phyloP scores from a whole-genome alignment of 2,113 vertebrate species.

The Callocephalon fimbriatum region DNA sequence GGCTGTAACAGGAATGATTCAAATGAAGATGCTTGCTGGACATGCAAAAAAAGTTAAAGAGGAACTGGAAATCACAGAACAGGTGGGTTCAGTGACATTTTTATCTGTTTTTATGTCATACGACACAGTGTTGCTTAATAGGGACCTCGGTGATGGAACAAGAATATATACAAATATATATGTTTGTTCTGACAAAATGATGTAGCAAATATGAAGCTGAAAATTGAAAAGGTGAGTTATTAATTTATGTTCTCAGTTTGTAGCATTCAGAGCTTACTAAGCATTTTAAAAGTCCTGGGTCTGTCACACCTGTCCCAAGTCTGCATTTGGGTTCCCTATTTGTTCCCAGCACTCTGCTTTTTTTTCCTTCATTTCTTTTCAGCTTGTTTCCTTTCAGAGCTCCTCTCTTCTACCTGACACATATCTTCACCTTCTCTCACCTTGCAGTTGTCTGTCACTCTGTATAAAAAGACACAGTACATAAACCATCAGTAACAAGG shows the following conservation, averaged over 20 bases:
- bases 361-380: background rate
- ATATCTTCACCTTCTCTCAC: background rate
- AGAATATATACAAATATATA: background rate
- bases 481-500: background rate
- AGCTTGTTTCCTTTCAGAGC: background rate
- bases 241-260: background rate
- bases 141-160: background rate
- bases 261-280: background rate
- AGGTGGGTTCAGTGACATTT: conserved; percentile 63
- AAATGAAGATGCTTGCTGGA: conserved; percentile 84
- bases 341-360: background rate
- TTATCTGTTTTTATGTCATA: background rate
- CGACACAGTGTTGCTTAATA: background rate
- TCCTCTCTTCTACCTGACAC: background rate
- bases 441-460: background rate
- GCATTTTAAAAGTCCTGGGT: background rate
- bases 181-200: background rate
- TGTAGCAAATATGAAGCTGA: background rate
- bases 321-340: background rate
- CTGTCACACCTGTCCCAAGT: accelerated
- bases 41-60: conserved; percentile 84
- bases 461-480: background rate
- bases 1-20: conserved; percentile 80
- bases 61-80: conserved; percentile 85
- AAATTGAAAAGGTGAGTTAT: background rate